Percentiles rank a stretch among this genome's conserved stretches.
These are phyloP conservation scores for Eutolmus rufibarbis DNA, from an alignment of 2,888 invertebrate species.

Conservation along the genomic window DNA sequence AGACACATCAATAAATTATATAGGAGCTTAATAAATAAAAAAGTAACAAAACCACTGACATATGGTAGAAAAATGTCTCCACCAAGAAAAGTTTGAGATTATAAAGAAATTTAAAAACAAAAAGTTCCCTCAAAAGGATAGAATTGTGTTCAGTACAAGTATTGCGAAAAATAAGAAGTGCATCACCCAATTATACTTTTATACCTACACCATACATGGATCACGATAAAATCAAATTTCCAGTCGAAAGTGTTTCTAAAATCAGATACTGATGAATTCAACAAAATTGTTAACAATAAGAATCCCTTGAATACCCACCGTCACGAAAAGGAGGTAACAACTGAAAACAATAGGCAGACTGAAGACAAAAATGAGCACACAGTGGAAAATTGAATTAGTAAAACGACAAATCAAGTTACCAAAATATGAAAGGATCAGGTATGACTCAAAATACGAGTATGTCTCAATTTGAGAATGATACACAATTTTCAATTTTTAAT, in stretches of 20 bases:
- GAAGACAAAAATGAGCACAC: neutral
- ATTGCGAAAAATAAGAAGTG: neutral
- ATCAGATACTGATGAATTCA: slow-evolving; percentile 27
- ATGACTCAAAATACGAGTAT: no score
- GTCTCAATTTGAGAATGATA: no score
- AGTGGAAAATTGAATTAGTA: neutral
- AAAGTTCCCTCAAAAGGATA: neutral
- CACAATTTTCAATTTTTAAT: no score
- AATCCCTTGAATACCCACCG: neutral
- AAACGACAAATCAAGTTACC: neutral
- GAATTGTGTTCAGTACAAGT: slow-evolving; percentile 22
- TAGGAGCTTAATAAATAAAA: no score
- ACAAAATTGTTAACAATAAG: neutral
- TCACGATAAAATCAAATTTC: neutral
- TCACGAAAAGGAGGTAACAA: neutral
- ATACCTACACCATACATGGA: neutral
- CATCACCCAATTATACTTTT: neutral
- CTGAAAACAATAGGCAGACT: neutral
- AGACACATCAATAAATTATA: no score
- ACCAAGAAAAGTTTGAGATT: neutral
- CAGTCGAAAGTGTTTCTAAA: slow-evolving; percentile 24
- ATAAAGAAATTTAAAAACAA: neutral
- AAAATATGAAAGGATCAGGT: no score
- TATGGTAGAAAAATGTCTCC: slow-evolving; percentile 16
- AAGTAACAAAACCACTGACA: no score